Percentiles rank a stretch among this genome's conserved stretches.
These are phyloP conservation scores for Alexandromys fortis DNA, from an alignment of 2,113 vertebrate genomes.

Conservation along the genomic window DNA sequence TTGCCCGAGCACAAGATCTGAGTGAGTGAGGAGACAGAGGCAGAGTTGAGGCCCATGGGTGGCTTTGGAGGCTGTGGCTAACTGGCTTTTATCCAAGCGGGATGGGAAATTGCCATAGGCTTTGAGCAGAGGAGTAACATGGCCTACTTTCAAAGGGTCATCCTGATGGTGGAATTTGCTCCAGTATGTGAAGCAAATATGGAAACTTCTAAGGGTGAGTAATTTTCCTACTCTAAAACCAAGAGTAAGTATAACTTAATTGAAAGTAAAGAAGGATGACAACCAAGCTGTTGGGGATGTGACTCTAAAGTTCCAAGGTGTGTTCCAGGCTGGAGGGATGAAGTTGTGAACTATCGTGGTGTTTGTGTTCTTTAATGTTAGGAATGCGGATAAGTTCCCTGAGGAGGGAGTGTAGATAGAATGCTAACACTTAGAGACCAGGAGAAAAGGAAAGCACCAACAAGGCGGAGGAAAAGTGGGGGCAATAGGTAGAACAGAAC, in stretches of 20 bases:
- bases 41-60: neutral
- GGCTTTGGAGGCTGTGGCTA: slow-evolving; percentile 28
- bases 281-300: neutral
- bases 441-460: slow-evolving; percentile 14
- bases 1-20: neutral
- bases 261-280: slow-evolving; percentile 4
- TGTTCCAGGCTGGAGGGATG: neutral
- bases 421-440: neutral
- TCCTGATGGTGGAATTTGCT: slow-evolving; percentile 17
- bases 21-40: neutral
- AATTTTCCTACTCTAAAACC: neutral
- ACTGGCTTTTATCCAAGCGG: slow-evolving; percentile 51
- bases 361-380: neutral
- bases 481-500: neutral
- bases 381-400: neutral
- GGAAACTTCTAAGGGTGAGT: slow-evolving; percentile 18
- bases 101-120: neutral
- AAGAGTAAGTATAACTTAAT: neutral
- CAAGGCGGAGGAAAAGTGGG: neutral
- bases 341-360: neutral
- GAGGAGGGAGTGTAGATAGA: neutral
- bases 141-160: neutral
- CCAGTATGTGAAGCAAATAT: neutral
- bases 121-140: slow-evolving; percentile 13
- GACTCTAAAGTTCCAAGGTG: slow-evolving; percentile 25